These are phyloP conservation scores for Acleris literana DNA, from an alignment of 2,888 invertebrate species.

Conservation along the genomic window DNA sequence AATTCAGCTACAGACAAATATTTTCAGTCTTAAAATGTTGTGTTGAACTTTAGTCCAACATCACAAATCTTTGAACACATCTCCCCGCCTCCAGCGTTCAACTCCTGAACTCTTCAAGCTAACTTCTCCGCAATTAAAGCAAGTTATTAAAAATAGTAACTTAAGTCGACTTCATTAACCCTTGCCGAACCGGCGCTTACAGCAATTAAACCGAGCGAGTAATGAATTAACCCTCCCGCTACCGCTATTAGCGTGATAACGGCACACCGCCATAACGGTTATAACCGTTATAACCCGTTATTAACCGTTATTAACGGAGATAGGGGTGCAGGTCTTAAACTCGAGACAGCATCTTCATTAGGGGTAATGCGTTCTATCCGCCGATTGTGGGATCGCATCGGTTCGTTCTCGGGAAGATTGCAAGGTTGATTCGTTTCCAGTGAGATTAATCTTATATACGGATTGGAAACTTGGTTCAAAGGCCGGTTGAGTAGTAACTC, in stretches of 20 bases:
- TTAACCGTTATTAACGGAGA: constrained; percentile 26
- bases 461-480: too few species aligned
- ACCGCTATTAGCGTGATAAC: constrained; percentile 31
- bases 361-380: constrained; percentile 5
- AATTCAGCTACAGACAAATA: too few species aligned
- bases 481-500: too few species aligned
- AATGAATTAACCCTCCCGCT: constrained; percentile 35
- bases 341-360: constrained; percentile 18
- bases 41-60: too few species aligned
- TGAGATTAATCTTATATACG: too few species aligned
- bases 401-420: too few species aligned
- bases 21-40: too few species aligned
- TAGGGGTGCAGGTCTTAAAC: constrained; percentile 22
- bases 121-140: not conserved
- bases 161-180: constrained; percentile 32
- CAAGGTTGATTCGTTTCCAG: too few species aligned
- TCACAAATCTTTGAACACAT: too few species aligned
- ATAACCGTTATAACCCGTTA: constrained; percentile 33
- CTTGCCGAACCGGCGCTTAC: constrained; percentile 23
- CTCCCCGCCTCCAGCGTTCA: not conserved
- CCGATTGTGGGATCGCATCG: too few species aligned
- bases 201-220: constrained; percentile 28
- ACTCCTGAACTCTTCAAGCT: not conserved
- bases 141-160: constrained; percentile 34
- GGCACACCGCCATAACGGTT: constrained; percentile 31